phyloP scores from a whole-genome alignment of 37 sponge, comb jelly and placozoan genomes.

The Ianthella basta region DNA sequence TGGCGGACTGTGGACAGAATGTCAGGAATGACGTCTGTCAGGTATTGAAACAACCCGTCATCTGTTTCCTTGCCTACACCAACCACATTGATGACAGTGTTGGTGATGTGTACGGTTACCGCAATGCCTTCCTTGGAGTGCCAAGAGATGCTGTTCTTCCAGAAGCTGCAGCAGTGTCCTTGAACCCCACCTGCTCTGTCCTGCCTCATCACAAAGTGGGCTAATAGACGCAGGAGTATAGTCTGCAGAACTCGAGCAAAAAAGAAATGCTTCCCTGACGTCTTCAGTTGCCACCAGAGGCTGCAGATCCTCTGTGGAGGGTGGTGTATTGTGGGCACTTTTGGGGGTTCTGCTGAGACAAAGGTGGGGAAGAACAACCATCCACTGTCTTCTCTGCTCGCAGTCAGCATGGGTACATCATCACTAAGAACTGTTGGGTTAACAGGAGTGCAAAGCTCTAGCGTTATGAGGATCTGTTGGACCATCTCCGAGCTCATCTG shows the following conservation, averaged over 20 bases:
- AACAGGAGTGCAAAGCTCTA: neutral
- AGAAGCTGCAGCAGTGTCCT: neutral
- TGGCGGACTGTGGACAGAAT: neutral
- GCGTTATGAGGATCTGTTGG: neutral
- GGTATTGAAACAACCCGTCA: neutral
- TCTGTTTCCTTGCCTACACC: neutral
- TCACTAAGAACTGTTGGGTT: neutral
- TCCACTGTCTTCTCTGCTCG: neutral
- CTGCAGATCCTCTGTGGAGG: neutral
- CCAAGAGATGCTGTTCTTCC: neutral
- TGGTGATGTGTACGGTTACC: neutral
- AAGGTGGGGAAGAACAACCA: neutral
- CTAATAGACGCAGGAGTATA: neutral
- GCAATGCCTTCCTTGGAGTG: neutral
- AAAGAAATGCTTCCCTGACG: neutral
- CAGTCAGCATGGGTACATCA: neutral
- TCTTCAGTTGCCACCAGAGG: neutral
- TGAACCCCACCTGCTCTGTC: neutral
- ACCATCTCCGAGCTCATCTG: too few species aligned
- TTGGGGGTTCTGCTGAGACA: neutral
- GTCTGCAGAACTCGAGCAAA: conserved; percentile 9
- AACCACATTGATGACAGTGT: neutral
- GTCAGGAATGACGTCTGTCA: neutral
- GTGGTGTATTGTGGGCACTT: neutral
- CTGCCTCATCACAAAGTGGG: neutral